Evolutionary conservation across 2,888 invertebrate genomes (phyloP).

Genomic region (Acanthoscelides obtectus): DNA sequence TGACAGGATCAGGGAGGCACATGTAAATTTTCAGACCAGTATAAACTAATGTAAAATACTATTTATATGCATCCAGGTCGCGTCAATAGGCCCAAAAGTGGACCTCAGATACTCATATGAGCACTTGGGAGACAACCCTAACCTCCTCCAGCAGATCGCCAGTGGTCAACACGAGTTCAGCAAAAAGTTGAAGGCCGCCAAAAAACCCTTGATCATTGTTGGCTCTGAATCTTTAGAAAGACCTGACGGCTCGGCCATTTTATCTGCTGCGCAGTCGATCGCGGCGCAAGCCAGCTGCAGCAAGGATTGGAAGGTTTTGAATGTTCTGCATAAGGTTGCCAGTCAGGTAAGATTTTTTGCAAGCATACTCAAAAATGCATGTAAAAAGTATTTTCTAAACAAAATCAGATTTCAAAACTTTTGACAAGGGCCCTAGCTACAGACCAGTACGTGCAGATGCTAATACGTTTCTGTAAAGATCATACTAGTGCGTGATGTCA

Average conservation of each 20-base stretch:
- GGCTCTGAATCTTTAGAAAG: slow-evolving; percentile 82
- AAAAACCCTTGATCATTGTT: slow-evolving; percentile 85
- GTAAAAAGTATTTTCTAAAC: too few species aligned
- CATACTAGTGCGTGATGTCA: too few species aligned
- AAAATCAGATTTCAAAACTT: too few species aligned
- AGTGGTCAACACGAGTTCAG: slow-evolving; percentile 66
- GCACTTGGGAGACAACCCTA: slow-evolving; percentile 80
- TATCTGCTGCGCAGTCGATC: slow-evolving; percentile 69
- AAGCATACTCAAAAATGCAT: too few species aligned
- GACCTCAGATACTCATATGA: slow-evolving; percentile 91
- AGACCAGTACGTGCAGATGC: too few species aligned
- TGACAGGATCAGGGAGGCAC: too few species aligned
- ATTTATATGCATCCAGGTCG: slow-evolving; percentile 55
- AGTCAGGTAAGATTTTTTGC: slow-evolving; percentile 58
- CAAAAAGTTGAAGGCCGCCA: slow-evolving; percentile 68
- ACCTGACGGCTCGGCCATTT: slow-evolving; percentile 70
- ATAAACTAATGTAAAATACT: background rate
- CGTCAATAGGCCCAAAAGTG: slow-evolving; percentile 82
- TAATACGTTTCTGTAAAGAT: too few species aligned
- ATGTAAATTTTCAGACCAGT: too few species aligned
- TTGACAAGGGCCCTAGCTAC: too few species aligned
- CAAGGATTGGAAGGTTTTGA: slow-evolving; percentile 71
- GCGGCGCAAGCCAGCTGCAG: slow-evolving; percentile 58
- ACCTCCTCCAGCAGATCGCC: slow-evolving; percentile 68
- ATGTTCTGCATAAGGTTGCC: slow-evolving; percentile 90